Percentiles rank a stretch among this genome's conserved stretches.
Evolutionary conservation across 2,113 vertebrate species (phyloP).

Genomic region (Nesoenas mayeri): DNA sequence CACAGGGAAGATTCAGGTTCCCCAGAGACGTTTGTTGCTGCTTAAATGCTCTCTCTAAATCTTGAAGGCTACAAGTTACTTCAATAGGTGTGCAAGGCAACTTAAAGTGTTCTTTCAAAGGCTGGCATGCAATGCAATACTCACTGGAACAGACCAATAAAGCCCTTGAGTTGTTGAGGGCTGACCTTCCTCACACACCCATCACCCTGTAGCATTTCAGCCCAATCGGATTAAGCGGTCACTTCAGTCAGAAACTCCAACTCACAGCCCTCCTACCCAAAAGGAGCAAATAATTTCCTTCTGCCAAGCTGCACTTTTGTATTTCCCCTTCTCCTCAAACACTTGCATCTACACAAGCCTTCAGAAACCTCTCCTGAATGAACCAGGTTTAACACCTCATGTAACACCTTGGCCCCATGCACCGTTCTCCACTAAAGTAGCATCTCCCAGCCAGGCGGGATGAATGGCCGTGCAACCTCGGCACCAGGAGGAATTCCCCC

Average conservation of each 20-base stretch:
- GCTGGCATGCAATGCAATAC: background rate
- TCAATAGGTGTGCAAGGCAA: background rate
- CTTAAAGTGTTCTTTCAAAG: background rate
- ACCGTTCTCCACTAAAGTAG: background rate
- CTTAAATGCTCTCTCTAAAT: background rate
- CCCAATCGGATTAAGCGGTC: background rate
- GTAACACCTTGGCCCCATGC: background rate
- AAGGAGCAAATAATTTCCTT: background rate
- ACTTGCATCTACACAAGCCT: background rate
- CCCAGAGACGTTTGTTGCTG: background rate
- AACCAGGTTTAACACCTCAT: background rate
- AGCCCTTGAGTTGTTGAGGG: background rate
- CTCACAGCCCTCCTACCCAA: background rate
- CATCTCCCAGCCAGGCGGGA: background rate
- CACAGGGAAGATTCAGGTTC: background rate
- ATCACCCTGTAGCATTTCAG: background rate
- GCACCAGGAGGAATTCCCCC: background rate
- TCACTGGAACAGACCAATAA: background rate
- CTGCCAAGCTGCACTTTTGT: fast-evolving
- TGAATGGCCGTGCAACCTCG: fast-evolving
- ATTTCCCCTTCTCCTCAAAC: background rate
- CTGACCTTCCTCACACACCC: background rate
- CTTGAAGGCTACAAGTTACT: background rate
- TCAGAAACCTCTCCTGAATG: background rate
- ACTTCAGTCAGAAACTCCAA: background rate